A percentile compares a stretch with the other conserved stretches of the same genome.
Evolutionary conservation across 2,888 invertebrate genomes (phyloP).

Genomic region (Mamestra brassicae): DNA sequence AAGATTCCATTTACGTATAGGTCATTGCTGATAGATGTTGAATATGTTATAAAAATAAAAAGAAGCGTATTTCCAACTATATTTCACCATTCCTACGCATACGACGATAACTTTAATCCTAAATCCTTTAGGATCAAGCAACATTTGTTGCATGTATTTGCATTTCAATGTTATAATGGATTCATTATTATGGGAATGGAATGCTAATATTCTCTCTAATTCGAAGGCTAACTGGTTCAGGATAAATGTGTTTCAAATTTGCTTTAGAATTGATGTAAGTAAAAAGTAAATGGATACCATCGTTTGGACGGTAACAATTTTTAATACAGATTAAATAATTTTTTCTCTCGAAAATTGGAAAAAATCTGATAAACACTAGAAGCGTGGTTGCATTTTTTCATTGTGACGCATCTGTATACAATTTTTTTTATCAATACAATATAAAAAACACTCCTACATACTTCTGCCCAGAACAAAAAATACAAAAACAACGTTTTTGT

Average conservation of each 20-base stretch:
- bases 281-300: background rate
- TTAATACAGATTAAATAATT: background rate
- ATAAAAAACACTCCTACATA: background rate
- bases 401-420: background rate
- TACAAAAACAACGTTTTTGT: constrained; percentile 8
- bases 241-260: constrained; percentile 52
- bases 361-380: background rate
- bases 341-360: background rate
- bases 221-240: constrained; percentile 79
- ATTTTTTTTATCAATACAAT: constrained; percentile 4
- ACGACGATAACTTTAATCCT: constrained; percentile 70
- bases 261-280: constrained; percentile 33
- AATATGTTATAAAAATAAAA: constrained; percentile 17
- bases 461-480: background rate
- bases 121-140: constrained; percentile 76
- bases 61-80: constrained; percentile 21
- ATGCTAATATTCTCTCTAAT: constrained; percentile 79
- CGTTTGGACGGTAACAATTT: background rate
- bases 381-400: background rate
- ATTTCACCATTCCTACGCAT: constrained; percentile 37
- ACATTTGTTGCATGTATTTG: constrained; percentile 82
- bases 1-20: constrained; percentile 27
- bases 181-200: constrained; percentile 81
- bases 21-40: background rate
- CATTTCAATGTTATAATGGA: constrained; percentile 82